A percentile compares a stretch with the other conserved stretches of the same genome.
Evolutionary conservation across 2,113 vertebrate species (phyloP).

Genomic region (Megaceryle torquata): DNA sequence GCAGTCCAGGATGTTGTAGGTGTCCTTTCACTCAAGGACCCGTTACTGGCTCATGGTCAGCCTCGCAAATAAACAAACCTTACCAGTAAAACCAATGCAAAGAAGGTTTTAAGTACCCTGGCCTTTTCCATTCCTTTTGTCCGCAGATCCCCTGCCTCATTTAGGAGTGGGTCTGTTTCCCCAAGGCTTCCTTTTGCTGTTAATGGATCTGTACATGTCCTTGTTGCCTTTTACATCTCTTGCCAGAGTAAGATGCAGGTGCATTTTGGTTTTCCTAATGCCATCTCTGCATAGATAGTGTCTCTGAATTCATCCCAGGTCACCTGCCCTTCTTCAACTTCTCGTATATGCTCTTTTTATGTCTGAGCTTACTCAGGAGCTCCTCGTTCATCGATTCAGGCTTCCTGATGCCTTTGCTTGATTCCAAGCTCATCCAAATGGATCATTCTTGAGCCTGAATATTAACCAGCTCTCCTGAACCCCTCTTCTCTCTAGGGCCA

Average conservation of each 20-base stretch:
- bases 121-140: background rate
- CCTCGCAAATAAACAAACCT: background rate
- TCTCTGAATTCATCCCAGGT: background rate
- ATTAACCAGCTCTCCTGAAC: background rate
- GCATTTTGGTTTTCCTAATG: background rate
- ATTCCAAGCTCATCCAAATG: background rate
- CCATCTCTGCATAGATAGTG: background rate
- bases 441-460: background rate
- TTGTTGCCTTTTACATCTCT: background rate
- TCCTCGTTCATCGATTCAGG: background rate
- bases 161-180: background rate
- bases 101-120: background rate
- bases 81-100: background rate
- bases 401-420: background rate
- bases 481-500: background rate
- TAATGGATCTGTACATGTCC: background rate
- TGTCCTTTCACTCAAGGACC: background rate
- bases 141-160: background rate
- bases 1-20: background rate
- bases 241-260: background rate
- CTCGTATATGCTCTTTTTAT: background rate
- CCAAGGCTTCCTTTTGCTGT: background rate
- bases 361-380: background rate
- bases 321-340: background rate
- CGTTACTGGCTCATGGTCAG: background rate